Evolutionary conservation across 2,797 vertebrate genomes (phyloP), one percentile per base, ranked within the genome.

Genomic region (Schizopygopsis malacanthus): DNA sequence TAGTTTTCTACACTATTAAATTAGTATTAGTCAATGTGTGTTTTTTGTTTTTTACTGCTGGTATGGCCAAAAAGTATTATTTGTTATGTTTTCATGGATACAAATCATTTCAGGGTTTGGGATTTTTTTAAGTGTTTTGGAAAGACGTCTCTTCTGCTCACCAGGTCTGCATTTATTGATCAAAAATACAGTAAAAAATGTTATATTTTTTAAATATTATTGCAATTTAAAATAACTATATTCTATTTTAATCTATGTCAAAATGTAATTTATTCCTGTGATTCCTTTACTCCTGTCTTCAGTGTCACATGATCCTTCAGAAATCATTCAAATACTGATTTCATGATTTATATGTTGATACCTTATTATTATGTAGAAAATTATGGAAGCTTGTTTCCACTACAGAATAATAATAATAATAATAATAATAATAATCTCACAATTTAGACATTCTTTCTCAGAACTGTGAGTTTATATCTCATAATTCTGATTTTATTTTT

Each of bases 1-100:
- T 77, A 54, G 16, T 59, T 71, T 81, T 81, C 50, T 56, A n/a
- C 65, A 81, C 16, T n/a, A 37, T 20, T 84, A 4, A 11, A 70
- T 13, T 59, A 79, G 22, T 45, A 15, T 33, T 70, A 47, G n/a
- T 28, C 39, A 12, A 5, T 41, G 22, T 43, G 45, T 18, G 33
- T 43, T 54, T 15, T 15, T 41, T 39, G 3, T 39, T 25, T 4
- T 52, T 39, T 65, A 1, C 28, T 52, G 15, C 20, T 41, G 15
- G 13, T 52, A 18, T 73, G 10, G 5, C 13, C 10, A 82, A 47
- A 82, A 37, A 12, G 2, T 0, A 12, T 22, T 22, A 12, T 43
- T 6, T 43, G 28, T 41, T 71, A 79, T 63, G 37, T 81, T 52
- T 69, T n/a, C 6, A 4, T 45, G 12, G 13, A 8, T 47, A 3